Base-by-base conservation (phyloP, 1,140 invertebrate genomes). In the Drosophila gunungcola region DNA sequence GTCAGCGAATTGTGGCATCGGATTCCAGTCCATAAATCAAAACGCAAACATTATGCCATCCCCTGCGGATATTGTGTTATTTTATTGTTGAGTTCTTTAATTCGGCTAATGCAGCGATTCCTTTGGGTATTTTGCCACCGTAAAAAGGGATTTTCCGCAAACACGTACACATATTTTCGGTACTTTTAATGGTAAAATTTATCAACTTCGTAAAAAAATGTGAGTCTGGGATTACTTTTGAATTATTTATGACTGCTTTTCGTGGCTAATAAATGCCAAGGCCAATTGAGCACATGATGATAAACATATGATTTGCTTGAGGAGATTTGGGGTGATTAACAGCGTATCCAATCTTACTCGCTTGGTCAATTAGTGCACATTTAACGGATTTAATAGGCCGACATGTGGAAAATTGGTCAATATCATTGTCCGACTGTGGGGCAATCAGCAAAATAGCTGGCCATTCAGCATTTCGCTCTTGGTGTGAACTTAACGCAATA, bases 401-500 rank as follows among this genome's bases (percentile, higher is more conserved):
- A 65, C 64, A 68, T 56, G 63, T 69, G 51, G 64, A 56, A 70
- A 70, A 56, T 57, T 69, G 64, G 27, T 12, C 43, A 49, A 70
- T 70, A 63, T 25, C 63, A 52, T 43, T 16, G 12, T 25, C 45
- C 2, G 39, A n/a, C 43, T 65, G 34, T 39, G 36, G n/a, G 25
- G 56, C 63, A 38, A 61, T 65, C 45, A 36, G 9, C 38, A 13
- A 21, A 49, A 64, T 64, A 36, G 13, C 11, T 29, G 25, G 29
- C 5, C 46, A 9, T 16, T n/a, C 4, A 4, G 16, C 43, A 27
- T 36, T 45, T 16, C 54, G 46, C 43, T 62, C 12, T 10, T 73
- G 63, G 68, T 80, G 78, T 70, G 58, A 62, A 67, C 69, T 74
- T 85, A 86, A 85, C 72, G 78, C 73, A 78, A 63, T 67, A 78